These are phyloP conservation scores for Pseudomyrmex concolor DNA, from an alignment of 1,140 invertebrate species.

Conservation along the genomic window DNA sequence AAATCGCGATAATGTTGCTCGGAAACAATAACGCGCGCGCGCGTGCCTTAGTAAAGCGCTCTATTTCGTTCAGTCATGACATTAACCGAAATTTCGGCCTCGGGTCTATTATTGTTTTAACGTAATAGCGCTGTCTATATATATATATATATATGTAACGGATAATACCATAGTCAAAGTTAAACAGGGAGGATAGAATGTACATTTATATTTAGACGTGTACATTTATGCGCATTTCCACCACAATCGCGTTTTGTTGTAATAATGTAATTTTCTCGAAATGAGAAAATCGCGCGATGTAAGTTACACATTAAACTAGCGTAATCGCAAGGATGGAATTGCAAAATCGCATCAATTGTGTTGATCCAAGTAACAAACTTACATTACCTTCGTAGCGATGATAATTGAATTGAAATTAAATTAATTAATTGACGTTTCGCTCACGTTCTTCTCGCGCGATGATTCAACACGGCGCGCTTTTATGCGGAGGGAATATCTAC, in stretches of 20 bases:
- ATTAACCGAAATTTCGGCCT: neutral
- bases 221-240: neutral
- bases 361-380: neutral
- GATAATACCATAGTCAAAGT: too few relatives aligned
- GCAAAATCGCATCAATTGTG: neutral
- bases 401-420: too few relatives aligned
- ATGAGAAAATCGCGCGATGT: too few relatives aligned
- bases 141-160: neutral
- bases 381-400: too few relatives aligned
- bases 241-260: neutral
- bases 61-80: neutral
- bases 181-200: too few relatives aligned
- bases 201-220: too few relatives aligned
- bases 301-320: neutral
- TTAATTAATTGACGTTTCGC: too few relatives aligned
- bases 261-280: too few relatives aligned
- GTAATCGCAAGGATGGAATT: neutral
- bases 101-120: neutral
- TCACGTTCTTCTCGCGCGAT: neutral
- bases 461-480: neutral
- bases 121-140: neutral
- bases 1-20: slow-evolving; percentile 26
- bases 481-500: neutral
- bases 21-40: slow-evolving; percentile 30
- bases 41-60: slow-evolving; percentile 24